Base-by-base conservation (phyloP, 1,140 invertebrate species). In the Drosophila kikkawai region DNA sequence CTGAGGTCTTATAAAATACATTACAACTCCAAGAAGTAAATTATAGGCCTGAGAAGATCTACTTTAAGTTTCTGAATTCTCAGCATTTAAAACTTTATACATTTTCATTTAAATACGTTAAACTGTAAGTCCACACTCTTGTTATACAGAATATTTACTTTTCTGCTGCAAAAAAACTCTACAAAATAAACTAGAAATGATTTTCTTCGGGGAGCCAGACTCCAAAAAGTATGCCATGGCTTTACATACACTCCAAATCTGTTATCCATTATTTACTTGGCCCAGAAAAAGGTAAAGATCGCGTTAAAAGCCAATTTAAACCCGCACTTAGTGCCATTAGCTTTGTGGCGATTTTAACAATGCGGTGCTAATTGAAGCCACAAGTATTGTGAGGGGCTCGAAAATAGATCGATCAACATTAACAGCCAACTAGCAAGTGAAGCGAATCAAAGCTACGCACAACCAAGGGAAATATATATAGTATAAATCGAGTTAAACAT, bases 271-370 rank as follows among this genome's bases (percentile, higher is more conserved):
- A 60, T 41, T 76, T 73, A 8, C 9, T 60, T 70, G 32, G 44
- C 55, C 45, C 47, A 65, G 53, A 65, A 32, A 48, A 45, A 39
- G 53, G 13, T 36, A 60, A 57, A 69, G 64, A 58, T 61, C 44
- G 57, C 66, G 78, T 58, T 80, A 68, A 77, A 84, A 53, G 41
- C 44, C 76, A 78, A 82, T 82, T 82, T 82, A 50, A 51, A 45
- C 45, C 68, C 61, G 75, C 70, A 58, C 56, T 55, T 73, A 73
- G 73, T 66, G 51, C 42, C 65, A 29, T 55, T 50, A 4, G 15
- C 51, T 60, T 56, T 42, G 61, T 56, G 13, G 36, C 32, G 63
- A 57, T 47, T 75, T 75, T 82, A 75, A 53, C 81, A 80, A 32
- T 53, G 32, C 45, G 34, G 2, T 77, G 82, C 58, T 58, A 86